phyloP scores from a whole-genome alignment of 2,888 invertebrate genomes.

The Caenorhabditis sinica region DNA sequence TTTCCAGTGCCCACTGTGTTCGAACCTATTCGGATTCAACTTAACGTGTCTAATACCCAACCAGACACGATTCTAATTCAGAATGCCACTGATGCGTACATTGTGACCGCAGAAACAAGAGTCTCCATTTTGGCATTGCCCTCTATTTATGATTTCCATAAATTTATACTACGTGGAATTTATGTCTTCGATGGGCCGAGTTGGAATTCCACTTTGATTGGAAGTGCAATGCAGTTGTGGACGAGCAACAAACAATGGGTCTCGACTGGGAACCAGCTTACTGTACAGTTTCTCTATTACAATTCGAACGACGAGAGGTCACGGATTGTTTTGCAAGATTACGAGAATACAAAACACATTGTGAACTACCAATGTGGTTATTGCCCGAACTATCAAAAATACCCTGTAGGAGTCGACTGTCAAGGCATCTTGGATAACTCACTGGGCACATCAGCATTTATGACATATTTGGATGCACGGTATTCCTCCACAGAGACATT shows the following conservation, averaged over 20 bases:
- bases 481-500: not conserved
- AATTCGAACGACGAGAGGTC: too few species aligned
- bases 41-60: not conserved
- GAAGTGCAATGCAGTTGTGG: not conserved
- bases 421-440: not conserved
- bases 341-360: conserved; percentile 4
- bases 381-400: not conserved
- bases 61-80: not conserved
- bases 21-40: not conserved
- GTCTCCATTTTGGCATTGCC: not conserved
- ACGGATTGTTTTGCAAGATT: not conserved
- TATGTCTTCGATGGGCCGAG: not conserved
- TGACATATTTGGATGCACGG: not conserved
- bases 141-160: not conserved
- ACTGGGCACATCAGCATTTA: not conserved
- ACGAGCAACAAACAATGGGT: conserved; percentile 2
- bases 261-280: not conserved
- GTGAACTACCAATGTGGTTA: not conserved
- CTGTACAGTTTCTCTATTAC: not conserved
- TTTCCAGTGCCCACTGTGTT: not conserved
- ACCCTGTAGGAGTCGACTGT: not conserved
- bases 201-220: not conserved
- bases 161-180: not conserved
- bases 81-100: too few species aligned
- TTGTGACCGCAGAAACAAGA: not conserved